phyloP scores from a whole-genome alignment of 1,140 invertebrate genomes.

The Drosophila varians region DNA sequence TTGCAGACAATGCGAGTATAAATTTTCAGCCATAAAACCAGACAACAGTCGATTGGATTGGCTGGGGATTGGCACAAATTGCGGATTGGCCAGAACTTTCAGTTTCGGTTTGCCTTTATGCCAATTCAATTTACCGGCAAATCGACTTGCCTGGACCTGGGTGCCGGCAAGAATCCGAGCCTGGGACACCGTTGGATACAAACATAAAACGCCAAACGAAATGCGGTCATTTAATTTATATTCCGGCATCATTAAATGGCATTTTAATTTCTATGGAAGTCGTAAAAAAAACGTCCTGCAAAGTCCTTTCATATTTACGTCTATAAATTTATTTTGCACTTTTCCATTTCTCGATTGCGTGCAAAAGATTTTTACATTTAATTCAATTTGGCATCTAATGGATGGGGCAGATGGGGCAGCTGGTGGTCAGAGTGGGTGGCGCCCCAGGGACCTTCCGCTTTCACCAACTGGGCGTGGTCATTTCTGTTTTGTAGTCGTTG shows the following conservation, averaged over 20 bases:
- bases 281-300: conserved; percentile 43
- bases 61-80: conserved; percentile 22
- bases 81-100: conserved; percentile 20
- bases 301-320: conserved; percentile 49
- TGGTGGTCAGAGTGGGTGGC: not conserved
- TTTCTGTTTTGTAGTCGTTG: conserved; percentile 56
- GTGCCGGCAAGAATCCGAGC: not conserved
- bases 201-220: conserved; percentile 45
- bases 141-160: conserved; percentile 16
- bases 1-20: conserved; percentile 22
- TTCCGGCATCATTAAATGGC: conserved; percentile 47
- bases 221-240: conserved; percentile 57
- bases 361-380: conserved; percentile 81
- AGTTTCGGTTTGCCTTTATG: conserved; percentile 48
- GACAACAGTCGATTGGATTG: conserved; percentile 12
- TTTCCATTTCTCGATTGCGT: conserved; percentile 53
- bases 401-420: conserved; percentile 6
- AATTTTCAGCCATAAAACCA: conserved; percentile 40
- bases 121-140: conserved; percentile 60
- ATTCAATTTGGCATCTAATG: conserved; percentile 56
- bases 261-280: conserved; percentile 62
- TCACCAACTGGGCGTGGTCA: conserved; percentile 39
- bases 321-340: conserved; percentile 59
- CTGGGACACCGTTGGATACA: conserved; percentile 29
- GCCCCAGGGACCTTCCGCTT: not conserved